Base-by-base conservation (phyloP, 2,113 vertebrate species). In the Phyllostomus discolor region DNA sequence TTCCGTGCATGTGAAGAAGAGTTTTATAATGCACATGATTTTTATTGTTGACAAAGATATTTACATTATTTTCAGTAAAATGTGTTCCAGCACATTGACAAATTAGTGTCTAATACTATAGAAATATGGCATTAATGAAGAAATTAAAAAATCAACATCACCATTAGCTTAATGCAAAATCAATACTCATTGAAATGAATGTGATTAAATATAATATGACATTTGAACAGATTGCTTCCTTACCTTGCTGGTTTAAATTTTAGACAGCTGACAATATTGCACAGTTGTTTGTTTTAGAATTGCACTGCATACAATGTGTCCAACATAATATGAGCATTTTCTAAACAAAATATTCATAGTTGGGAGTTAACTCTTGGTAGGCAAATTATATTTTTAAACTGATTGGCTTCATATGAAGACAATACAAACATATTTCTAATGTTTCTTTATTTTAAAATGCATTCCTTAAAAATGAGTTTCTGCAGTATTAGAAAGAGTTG, bases 1-100 rank as follows among this genome's bases (percentile, higher is more conserved):
- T 41, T 41, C 38, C 4, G 38, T 41, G 38, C 38, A 81, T 88
- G 5, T 62, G 50, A 95, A 46, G 46, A 88, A 81, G 20, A 62
- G 38, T 87, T 93, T 95, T 83, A 83, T 48, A 96, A 91, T 78
- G 54, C 43, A 93, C 83, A 54, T 96, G 5, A 38, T 28, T 96
- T 95, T 95, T 72, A n/a, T 88, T 69, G 69, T 75, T 95, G 84
- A 75, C 62, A 83, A 67, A 73, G 54, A 87, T 84, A 95, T 93
- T 93, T 93, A 96, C 89, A 91, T 75, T 84, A 84, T 93, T 95
- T 90, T 94, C 85, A 96, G 64, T 88, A 96, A 95, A 94, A 84
- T 64, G 12, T 90, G 35, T 82, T 88, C 28, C 16, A 90, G 43
- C 54, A 86, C 88, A 73, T 83, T 86, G 79, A 82, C 26, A 92